Base-by-base conservation (phyloP, 2,888 invertebrate species). In the Podotricha telesiphe region DNA sequence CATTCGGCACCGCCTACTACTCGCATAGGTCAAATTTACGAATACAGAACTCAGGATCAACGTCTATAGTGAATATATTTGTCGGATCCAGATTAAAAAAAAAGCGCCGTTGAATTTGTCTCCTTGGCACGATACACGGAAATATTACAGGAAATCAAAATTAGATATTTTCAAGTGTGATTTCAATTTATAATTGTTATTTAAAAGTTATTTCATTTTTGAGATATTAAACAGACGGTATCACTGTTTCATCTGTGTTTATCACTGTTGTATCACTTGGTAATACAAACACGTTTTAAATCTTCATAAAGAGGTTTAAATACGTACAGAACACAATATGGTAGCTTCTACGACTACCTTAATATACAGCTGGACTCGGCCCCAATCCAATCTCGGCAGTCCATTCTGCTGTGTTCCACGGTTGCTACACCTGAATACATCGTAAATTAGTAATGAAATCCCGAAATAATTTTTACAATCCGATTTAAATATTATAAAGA, bases 331-430 rank as follows among this genome's bases (percentile, higher is more conserved):
- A 50, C 62, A 65, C 51, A 69, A 69, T 72, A 74, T 68, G 69
- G 70, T 61, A 72, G 73, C 59, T 42, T 58, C 20, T 62, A 63
- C 56, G 74, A 70, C 74, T 72, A 75, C 72, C 67, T 70, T 74
- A 73, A 74, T 70, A 71, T 70, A 73, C 56, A 40, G 67, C 66
- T 37, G 68, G 45, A 45, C 55, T 67, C 48, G 62, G 69, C 62
- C 59, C 67, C 62, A 69, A 70, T 74, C 66, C 74, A 76, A 74
- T 71, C 72, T 71, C 69, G 67, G 62, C 71, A 68, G 69, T 73
- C 69, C 68, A 71, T 68, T 69, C 56, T 70, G 82, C 50, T 59
- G 50, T 56, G 15, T 34, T 42, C 65, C 48, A 53, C 51, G 51
- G 55, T 65, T 58, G 61, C 64, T 69, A 50, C 65, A 67, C 69